Evolutionary conservation across 2,113 vertebrate genomes (phyloP).

Genomic region (Connochaetes taurinus): DNA sequence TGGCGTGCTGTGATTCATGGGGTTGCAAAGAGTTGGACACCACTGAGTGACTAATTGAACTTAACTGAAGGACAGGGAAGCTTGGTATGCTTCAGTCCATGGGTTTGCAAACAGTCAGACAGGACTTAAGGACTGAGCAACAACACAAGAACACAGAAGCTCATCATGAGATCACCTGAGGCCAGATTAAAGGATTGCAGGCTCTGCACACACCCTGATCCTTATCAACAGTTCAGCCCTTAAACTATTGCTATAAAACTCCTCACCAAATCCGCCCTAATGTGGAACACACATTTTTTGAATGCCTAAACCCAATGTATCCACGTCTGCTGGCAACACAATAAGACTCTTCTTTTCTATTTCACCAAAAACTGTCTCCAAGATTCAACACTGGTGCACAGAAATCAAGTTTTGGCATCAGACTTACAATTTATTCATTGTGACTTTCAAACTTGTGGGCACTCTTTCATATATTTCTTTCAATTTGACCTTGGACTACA

Average conservation of each 20-base stretch:
- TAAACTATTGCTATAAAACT: background rate
- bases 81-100: background rate
- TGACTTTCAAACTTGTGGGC: background rate
- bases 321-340: background rate
- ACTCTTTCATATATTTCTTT: background rate
- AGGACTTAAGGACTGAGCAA: background rate
- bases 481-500: background rate
- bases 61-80: background rate
- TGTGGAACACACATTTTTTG: background rate
- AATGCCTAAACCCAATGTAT: background rate
- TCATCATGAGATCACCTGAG: background rate
- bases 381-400: background rate
- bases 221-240: background rate
- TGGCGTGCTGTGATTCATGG: accelerated
- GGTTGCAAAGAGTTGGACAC: no score
- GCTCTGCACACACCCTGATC: background rate
- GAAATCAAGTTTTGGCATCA: background rate
- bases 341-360: background rate
- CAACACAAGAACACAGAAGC: background rate
- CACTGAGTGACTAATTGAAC: no score
- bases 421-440: background rate
- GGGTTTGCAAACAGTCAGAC: background rate
- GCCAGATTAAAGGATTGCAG: background rate
- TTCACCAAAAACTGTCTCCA: background rate
- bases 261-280: background rate